Evolutionary conservation across 2,888 invertebrate species (phyloP).

Genomic region (Rhagophthalmus giganteus): DNA sequence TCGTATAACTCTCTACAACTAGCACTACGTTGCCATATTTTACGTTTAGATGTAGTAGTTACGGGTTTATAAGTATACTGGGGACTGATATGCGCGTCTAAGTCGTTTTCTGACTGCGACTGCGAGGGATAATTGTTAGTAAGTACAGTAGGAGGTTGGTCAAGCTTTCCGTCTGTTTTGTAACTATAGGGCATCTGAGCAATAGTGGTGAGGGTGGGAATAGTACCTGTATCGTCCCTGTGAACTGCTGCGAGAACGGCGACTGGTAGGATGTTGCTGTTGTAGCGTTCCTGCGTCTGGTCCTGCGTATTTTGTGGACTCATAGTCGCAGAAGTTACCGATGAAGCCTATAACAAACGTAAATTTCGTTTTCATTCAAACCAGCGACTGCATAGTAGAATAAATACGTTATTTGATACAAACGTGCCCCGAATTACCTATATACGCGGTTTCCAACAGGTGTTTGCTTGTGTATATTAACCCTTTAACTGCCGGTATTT

Average conservation of each 20-base stretch:
- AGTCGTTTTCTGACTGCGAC: conserved; percentile 55
- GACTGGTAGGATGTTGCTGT: conserved; percentile 57
- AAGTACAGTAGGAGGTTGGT: conserved; percentile 40
- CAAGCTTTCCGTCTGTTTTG: conserved; percentile 57
- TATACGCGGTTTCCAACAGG: no score
- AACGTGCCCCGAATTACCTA: no score
- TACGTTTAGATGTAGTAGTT: conserved; percentile 54
- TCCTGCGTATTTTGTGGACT: conserved; percentile 47
- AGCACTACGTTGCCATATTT: conserved; percentile 76
- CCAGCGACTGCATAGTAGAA: no score
- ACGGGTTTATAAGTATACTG: conserved; percentile 43
- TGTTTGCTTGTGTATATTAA: no score
- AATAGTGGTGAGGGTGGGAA: conserved; percentile 54
- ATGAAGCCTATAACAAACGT: conserved; percentile 42
- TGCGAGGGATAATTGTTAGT: conserved; percentile 49
- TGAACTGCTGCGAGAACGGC: conserved; percentile 60
- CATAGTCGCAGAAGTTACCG: conserved; percentile 55
- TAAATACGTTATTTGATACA: no score
- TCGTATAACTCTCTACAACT: conserved; percentile 82
- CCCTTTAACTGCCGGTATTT: no score
- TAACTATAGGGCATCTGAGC: conserved; percentile 62
- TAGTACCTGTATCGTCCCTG: conserved; percentile 56
- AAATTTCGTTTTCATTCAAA: neutral
- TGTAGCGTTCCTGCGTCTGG: conserved; percentile 45
- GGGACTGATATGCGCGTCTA: conserved; percentile 43